Percentiles rank a stretch among this genome's conserved stretches.
Conservation (phyloP, 2,888 invertebrate genomes). For the Calliopum simillimum region DNA sequence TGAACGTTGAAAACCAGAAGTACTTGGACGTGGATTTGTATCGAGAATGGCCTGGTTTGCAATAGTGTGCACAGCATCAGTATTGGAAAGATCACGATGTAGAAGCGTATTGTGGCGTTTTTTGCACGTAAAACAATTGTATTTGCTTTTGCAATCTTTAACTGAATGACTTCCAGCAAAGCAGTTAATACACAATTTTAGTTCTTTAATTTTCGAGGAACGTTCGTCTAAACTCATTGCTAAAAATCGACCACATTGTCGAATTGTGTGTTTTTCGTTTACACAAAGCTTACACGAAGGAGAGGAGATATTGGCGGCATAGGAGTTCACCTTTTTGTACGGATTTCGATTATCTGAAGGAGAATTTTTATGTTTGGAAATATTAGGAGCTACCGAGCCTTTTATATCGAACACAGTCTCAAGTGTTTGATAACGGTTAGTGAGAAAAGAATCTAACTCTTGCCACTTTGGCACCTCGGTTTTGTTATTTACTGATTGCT, state of each 20-base stretch:
- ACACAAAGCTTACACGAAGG: constrained; percentile 1
- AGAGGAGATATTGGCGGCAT: neutral
- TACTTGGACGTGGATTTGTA: too few species aligned
- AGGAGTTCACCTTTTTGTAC: neutral
- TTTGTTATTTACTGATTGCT: constrained; percentile 1
- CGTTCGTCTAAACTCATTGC: constrained; percentile 13
- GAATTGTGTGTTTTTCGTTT: constrained; percentile 16
- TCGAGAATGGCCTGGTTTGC: neutral
- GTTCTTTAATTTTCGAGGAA: constrained; percentile 23
- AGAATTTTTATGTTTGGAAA: neutral
- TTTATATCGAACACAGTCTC: neutral
- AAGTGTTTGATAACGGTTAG: constrained; percentile 1
- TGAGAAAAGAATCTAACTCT: neutral
- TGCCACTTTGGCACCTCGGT: neutral
- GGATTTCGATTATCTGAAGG: neutral
- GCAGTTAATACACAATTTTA: too few species aligned
- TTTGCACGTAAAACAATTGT: constrained; percentile 21
- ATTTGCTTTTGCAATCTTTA: constrained; percentile 25
- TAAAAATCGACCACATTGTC: constrained; percentile 17
- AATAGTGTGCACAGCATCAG: neutral
- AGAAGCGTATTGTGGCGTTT: too few species aligned
- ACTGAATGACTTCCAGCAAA: constrained; percentile 13
- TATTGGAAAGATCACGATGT: neutral
- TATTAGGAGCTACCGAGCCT: too few species aligned
- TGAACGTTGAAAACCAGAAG: neutral